A percentile compares a stretch with the other conserved stretches of the same genome.
These are phyloP conservation scores for Erebia ligea DNA, from an alignment of 2,888 invertebrate species.

Conservation along the genomic window DNA sequence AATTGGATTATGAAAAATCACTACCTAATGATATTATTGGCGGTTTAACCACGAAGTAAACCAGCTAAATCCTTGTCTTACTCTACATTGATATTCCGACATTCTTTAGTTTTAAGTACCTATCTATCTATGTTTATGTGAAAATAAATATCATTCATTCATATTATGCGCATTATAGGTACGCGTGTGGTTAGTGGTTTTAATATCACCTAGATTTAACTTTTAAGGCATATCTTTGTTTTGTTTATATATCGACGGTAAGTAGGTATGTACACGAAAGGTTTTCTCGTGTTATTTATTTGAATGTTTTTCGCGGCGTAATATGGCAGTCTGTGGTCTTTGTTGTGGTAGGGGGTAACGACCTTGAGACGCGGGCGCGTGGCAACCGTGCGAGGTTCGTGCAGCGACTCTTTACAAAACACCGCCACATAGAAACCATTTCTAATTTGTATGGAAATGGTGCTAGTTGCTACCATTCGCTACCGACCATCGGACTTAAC, in stretches of 20 bases:
- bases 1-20: too few species aligned
- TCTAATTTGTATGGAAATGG: not conserved
- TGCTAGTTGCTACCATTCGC: not conserved
- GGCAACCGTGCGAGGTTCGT: conserved; percentile 52
- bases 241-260: not conserved
- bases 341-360: conserved; percentile 70
- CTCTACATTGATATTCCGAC: too few species aligned
- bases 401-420: conserved; percentile 39
- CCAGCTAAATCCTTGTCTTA: too few species aligned
- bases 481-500: too few species aligned
- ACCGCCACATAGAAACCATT: not conserved
- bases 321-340: conserved; percentile 58
- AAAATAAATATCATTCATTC: too few species aligned
- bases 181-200: too few species aligned
- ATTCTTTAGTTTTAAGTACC: too few species aligned
- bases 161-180: too few species aligned
- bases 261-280: conserved; percentile 49
- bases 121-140: too few species aligned
- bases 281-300: conserved; percentile 74
- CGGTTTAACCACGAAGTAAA: too few species aligned
- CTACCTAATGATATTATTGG: too few species aligned
- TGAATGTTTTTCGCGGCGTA: conserved; percentile 75
- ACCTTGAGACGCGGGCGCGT: conserved; percentile 66
- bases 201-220: too few species aligned
- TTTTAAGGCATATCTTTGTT: conserved; percentile 39